Conservation (phyloP, 2,888 invertebrate species). For the Morpho deidamia region DNA sequence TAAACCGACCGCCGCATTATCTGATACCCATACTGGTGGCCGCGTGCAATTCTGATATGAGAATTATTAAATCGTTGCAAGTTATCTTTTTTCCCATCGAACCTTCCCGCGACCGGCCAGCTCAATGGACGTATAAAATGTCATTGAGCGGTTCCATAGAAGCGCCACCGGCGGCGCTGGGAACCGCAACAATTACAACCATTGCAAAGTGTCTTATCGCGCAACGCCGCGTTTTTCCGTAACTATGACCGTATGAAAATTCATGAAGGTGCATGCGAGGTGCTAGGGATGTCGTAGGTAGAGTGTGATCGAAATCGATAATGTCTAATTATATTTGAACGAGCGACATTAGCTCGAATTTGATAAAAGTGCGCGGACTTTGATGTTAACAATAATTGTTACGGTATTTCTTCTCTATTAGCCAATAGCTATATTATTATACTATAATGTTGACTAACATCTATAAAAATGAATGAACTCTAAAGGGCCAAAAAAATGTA, state of each 20-base stretch:
- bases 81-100: no score
- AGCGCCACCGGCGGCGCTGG: conserved; percentile 32
- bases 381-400: no score
- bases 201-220: conserved; percentile 22
- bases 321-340: no score
- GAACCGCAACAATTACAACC: conserved; percentile 43
- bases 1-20: background rate
- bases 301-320: background rate
- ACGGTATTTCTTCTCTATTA: background rate
- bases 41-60: background rate
- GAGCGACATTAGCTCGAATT: no score
- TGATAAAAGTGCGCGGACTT: no score
- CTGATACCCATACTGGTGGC: background rate
- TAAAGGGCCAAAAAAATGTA: no score
- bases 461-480: no score
- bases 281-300: background rate
- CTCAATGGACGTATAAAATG: conserved; percentile 44
- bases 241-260: conserved; percentile 40
- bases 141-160: conserved; percentile 40
- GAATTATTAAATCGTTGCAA: conserved; percentile 2
- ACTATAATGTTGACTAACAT: no score
- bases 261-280: conserved; percentile 34
- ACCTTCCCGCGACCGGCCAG: conserved; percentile 9
- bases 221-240: conserved; percentile 50
- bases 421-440: background rate